Evolutionary conservation across 2,888 invertebrate species (phyloP), one percentile per base, ranked within the genome.

Genomic region (Ornithoptera priamus): DNA sequence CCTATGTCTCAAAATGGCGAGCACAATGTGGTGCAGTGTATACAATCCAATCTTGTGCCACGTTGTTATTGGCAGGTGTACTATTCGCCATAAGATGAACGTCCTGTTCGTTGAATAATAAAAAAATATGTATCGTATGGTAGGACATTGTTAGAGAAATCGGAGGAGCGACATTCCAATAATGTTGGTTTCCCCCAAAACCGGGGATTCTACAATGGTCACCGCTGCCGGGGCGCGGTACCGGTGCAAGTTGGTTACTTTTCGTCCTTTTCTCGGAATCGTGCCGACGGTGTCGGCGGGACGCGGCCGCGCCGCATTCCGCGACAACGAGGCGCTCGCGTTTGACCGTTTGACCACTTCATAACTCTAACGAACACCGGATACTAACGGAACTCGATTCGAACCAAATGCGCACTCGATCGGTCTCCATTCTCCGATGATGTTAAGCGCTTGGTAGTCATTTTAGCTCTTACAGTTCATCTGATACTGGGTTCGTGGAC

Each of bases 301-400:
- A 77, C 82, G 83, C 83, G 83, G 81, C 82, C 81, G 80, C 81
- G 81, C 86, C 85, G 81, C 90, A 90, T 90, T 90, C 90, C 90
- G 81, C 90, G 90, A 81, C 89, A 81, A 73, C 74, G 79, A 78
- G 91, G 88, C 90, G 89, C 82, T 85, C 71, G 76, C 76, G 77
- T 80, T 81, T 81, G 83, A 85, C 84, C 84, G 82, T 81, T 81
- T 83, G 84, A 83, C 83, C 85, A 83, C 82, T 81, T 83, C 77
- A 81, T 85, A 84, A 84, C 66, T 63, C 63, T 63, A 64, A 46
- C 68, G 68, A 59, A 62, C 66, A 57, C 36, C 15, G 46, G 46
- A 17, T 68, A 68, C 68, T 68, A 68, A 65, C 59, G 65, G 39
- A 59, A 62, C 67, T 71, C 68, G 67, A 65, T 50, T 30, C 50